Evolutionary conservation across 1,140 invertebrate species (phyloP).

Genomic region (Coelopa frigida): DNA sequence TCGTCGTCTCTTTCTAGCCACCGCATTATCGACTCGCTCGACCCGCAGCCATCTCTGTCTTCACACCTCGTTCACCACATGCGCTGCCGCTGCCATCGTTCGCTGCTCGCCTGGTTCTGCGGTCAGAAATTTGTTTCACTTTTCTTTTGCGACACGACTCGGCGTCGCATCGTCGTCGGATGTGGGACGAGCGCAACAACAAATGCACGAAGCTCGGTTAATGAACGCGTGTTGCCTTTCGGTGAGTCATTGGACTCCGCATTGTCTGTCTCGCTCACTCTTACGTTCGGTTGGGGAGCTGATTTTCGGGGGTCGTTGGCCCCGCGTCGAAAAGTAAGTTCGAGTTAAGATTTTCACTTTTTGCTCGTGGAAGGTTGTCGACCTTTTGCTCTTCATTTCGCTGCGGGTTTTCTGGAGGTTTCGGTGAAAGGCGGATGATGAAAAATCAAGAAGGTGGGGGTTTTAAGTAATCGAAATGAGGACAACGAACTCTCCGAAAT

Average conservation of each 20-base stretch:
- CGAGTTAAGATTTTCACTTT: too few species aligned
- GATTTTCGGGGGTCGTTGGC: constrained; percentile 7
- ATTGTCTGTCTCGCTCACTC: neutral
- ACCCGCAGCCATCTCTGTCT: neutral
- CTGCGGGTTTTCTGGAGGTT: too few species aligned
- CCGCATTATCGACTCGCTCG: too few species aligned
- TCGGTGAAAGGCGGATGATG: too few species aligned
- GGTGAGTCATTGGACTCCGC: neutral
- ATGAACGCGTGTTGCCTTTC: neutral
- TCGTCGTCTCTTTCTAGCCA: too few species aligned
- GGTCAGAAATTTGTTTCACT: constrained; percentile 22
- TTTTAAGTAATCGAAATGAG: too few species aligned
- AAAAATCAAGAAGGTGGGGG: too few species aligned
- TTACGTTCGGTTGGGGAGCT: neutral
- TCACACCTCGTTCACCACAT: too few species aligned
- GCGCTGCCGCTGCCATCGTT: neutral
- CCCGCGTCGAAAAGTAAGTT: too few species aligned
- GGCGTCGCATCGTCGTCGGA: neutral
- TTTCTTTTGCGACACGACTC: constrained; percentile 16
- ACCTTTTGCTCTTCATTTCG: too few species aligned
- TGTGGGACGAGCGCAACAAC: constrained; percentile 10
- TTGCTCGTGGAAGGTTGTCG: too few species aligned
- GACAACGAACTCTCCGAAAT: too few species aligned
- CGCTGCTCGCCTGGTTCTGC: constrained; percentile 13
- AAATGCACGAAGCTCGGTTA: constrained; percentile 4